phyloP scores from a whole-genome alignment of 2,888 invertebrate species.

The Hypolimnas misippus region DNA sequence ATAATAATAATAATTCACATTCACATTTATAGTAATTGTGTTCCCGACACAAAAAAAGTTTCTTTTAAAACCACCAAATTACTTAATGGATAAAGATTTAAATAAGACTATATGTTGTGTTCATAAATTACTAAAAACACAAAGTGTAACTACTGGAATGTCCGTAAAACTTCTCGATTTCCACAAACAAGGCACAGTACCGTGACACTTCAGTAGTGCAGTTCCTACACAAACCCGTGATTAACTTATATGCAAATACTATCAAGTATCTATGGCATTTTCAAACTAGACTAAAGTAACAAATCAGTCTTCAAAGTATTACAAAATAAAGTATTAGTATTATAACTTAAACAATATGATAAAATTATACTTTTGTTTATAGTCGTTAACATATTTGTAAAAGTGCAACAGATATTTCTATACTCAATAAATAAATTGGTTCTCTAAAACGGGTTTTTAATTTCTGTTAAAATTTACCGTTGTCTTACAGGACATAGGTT shows the following conservation, averaged over 20 bases:
- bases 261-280: conserved; percentile 81
- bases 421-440: conserved; percentile 25
- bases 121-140: conserved; percentile 58
- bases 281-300: conserved; percentile 84
- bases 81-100: conserved; percentile 30
- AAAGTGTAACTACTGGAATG: conserved; percentile 74
- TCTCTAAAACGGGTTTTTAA: conserved; percentile 1
- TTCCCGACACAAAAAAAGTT: conserved; percentile 41
- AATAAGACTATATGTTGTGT: conserved; percentile 36
- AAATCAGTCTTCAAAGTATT: conserved; percentile 83
- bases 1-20: conserved; percentile 30
- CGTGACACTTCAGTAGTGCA: conserved; percentile 69
- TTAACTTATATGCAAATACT: conserved; percentile 66
- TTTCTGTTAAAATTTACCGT: neutral
- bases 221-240: conserved; percentile 68
- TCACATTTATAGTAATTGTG: conserved; percentile 34
- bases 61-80: conserved; percentile 38
- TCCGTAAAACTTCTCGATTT: conserved; percentile 63
- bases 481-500: neutral
- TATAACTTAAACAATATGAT: conserved; percentile 57
- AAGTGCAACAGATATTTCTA: conserved; percentile 37
- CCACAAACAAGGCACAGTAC: conserved; percentile 80
- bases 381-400: conserved; percentile 43
- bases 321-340: conserved; percentile 65
- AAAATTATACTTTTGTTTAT: conserved; percentile 37